phyloP scores from a whole-genome alignment of 2,888 invertebrate species.

The Tipula unca region DNA sequence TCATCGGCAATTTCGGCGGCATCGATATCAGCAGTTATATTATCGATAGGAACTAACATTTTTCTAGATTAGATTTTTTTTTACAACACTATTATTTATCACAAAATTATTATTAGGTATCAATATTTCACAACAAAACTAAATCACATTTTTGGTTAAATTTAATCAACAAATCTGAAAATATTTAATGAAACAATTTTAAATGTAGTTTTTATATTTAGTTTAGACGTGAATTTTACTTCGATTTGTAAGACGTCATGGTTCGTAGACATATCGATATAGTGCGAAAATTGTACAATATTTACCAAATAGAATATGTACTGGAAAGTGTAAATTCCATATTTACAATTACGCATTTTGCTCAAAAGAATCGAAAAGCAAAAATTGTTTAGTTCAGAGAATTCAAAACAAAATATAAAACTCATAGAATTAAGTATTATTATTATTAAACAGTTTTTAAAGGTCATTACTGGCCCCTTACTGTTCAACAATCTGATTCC shows the following conservation, averaged over 20 bases:
- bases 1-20: constrained; percentile 1
- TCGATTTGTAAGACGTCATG: neutral
- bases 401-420: too few relatives aligned
- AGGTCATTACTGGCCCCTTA: too few relatives aligned
- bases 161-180: neutral
- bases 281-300: neutral
- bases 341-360: neutral
- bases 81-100: neutral
- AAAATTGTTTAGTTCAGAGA: too few relatives aligned
- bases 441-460: too few relatives aligned
- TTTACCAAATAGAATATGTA: too few relatives aligned
- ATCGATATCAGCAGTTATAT: neutral
- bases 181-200: neutral
- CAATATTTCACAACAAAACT: neutral
- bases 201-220: neutral
- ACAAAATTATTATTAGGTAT: neutral
- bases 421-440: too few relatives aligned
- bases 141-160: neutral
- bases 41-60: constrained; percentile 16
- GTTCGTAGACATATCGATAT: neutral
- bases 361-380: neutral
- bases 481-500: too few relatives aligned
- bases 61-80: neutral
- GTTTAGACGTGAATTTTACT: neutral
- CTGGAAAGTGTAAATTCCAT: neutral